Conservation (phyloP, 1,140 invertebrate genomes). For the Tetragnatha versicolor region DNA sequence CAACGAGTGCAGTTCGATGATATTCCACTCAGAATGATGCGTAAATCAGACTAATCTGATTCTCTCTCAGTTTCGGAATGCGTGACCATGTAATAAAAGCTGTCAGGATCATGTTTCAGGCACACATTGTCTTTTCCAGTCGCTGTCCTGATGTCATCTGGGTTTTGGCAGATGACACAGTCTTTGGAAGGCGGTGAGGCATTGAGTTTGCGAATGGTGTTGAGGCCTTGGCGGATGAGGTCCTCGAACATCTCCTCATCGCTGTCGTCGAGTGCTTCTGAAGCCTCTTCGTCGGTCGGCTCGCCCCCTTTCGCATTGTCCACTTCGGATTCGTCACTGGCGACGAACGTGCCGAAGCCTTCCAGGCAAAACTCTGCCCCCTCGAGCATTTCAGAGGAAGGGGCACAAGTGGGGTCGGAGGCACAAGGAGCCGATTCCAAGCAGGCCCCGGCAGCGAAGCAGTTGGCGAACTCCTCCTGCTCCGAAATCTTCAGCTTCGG, state of each 20-base stretch:
- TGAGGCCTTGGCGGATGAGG: neutral
- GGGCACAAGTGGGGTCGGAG: neutral
- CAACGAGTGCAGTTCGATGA: too few relatives aligned
- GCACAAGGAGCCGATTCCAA: neutral
- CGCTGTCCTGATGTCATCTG: neutral
- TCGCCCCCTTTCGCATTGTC: neutral
- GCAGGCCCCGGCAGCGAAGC: neutral
- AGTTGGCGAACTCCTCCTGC: neutral
- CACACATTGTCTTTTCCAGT: neutral
- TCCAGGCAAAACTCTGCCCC: too few relatives aligned
- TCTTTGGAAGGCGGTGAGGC: neutral
- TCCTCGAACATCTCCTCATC: slow-evolving; percentile 6
- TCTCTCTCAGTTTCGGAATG: neutral
- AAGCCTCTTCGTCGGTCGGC: neutral
- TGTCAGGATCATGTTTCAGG: neutral
- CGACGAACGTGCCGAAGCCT: too few relatives aligned
- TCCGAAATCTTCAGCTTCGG: slow-evolving; percentile 14
- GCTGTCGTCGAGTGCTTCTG: neutral
- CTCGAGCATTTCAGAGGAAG: too few relatives aligned
- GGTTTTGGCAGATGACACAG: slow-evolving; percentile 2
- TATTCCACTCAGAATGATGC: too few relatives aligned
- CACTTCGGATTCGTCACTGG: neutral
- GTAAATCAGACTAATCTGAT: neutral
- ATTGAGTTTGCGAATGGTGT: neutral
- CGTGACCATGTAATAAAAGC: slow-evolving; percentile 7